A percentile compares a stretch with the other conserved stretches of the same genome.
Conservation (phyloP, 2,113 vertebrate species). For the Perccottus glenii region DNA sequence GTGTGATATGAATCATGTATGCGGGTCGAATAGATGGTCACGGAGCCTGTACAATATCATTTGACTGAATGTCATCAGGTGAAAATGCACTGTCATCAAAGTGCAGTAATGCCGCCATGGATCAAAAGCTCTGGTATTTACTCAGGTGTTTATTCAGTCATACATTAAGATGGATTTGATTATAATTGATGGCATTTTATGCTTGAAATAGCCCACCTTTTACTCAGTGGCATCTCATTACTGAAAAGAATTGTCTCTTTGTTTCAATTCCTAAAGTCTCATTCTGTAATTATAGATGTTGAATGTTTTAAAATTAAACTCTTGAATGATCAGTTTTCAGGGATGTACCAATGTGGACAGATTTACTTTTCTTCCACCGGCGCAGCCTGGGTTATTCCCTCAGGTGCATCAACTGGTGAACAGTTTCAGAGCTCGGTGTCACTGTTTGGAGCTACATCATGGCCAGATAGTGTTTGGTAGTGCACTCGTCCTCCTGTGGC, state of each 20-base stretch:
- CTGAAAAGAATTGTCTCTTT: not conserved
- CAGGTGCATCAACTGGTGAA: constrained; percentile 1
- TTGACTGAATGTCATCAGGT: constrained; percentile 42
- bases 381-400: constrained; percentile 7
- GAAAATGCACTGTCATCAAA: constrained; percentile 70
- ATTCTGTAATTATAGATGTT: not conserved
- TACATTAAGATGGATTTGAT: constrained; percentile 59
- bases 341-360: not conserved
- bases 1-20: constrained; percentile 66
- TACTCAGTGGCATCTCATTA: constrained; percentile 27
- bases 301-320: constrained; percentile 5
- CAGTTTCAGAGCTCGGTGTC: constrained; percentile 10
- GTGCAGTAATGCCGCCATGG: constrained; percentile 30
- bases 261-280: not conserved
- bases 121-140: constrained; percentile 47
- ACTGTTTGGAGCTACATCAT: constrained; percentile 1
- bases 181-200: constrained; percentile 57
- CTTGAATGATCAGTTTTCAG: not conserved
- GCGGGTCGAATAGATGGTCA: constrained; percentile 47
- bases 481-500: not conserved
- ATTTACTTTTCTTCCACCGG: constrained; percentile 3
- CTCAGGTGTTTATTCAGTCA: constrained; percentile 40
- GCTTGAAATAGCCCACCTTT: constrained; percentile 25
- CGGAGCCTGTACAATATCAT: constrained; percentile 35
- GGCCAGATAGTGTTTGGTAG: not conserved